A percentile compares a stretch with the other conserved stretches of the same genome.
Evolutionary conservation across 2,113 vertebrate species (phyloP).

Genomic region (Hippocampus abdominalis): DNA sequence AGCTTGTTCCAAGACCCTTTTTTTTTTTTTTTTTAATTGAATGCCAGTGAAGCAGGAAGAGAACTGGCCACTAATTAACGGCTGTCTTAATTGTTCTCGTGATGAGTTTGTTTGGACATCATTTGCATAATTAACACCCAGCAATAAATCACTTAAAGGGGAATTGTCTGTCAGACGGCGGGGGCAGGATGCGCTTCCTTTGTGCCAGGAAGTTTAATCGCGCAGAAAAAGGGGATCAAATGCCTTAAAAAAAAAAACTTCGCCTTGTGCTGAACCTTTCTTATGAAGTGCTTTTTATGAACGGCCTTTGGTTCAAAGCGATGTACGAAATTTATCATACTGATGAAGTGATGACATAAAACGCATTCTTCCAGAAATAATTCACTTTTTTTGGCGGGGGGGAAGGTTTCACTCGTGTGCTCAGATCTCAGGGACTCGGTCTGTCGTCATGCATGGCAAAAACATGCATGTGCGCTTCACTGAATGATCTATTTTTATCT

Average conservation of each 20-base stretch:
- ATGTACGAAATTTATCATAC: constrained; percentile 20
- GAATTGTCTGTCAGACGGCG: constrained; percentile 97
- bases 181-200: constrained; percentile 73
- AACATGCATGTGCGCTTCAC: too few species aligned
- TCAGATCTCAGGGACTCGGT: too few species aligned
- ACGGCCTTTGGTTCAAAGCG: constrained; percentile 10
- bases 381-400: not conserved
- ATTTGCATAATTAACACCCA: constrained; percentile 99
- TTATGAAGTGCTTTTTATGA: constrained; percentile 27
- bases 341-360: constrained; percentile 12
- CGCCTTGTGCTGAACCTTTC: constrained; percentile 35
- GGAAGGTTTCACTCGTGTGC: too few species aligned
- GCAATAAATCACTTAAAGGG: constrained; percentile 99
- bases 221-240: constrained; percentile 37
- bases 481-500: too few species aligned
- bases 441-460: too few species aligned
- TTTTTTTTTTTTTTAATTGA: constrained; percentile 82
- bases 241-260: not conserved
- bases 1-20: constrained; percentile 67
- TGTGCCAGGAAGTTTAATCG: constrained; percentile 68
- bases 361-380: not conserved
- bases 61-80: constrained; percentile 93
- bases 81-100: constrained; percentile 99
- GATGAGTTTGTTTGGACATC: constrained; percentile 99
- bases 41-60: constrained; percentile 99